Evolutionary conservation across 2,888 invertebrate genomes (phyloP).

Genomic region (Macrostomum cliftonense): DNA sequence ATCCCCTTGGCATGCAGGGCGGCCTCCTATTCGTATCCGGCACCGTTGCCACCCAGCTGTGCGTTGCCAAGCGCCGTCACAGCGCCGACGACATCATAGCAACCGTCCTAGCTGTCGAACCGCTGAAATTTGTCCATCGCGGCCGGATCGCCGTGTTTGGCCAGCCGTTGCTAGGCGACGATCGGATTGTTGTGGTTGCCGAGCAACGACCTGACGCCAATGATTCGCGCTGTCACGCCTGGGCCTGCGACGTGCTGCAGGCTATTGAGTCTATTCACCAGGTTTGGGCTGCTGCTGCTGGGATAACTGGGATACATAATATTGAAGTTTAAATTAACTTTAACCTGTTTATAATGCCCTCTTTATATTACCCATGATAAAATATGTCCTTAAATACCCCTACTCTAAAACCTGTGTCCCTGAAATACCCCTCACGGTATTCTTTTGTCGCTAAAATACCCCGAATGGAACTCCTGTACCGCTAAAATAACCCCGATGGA

Average conservation of each 20-base stretch:
- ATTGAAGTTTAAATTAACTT: too few relatives aligned
- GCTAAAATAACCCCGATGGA: too few relatives aligned
- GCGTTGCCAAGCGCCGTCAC: constrained; percentile 85
- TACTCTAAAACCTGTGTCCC: too few relatives aligned
- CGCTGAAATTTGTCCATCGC: constrained; percentile 95
- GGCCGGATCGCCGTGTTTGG: constrained; percentile 91
- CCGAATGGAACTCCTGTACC: too few relatives aligned
- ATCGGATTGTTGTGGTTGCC: constrained; percentile 90
- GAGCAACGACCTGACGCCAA: constrained; percentile 95
- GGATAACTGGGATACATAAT: too few relatives aligned
- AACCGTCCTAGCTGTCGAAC: constrained; percentile 92
- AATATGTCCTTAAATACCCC: too few relatives aligned
- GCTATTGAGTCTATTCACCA: constrained; percentile 76
- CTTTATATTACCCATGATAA: too few relatives aligned
- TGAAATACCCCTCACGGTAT: too few relatives aligned
- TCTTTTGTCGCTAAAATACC: too few relatives aligned
- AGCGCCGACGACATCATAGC: constrained; percentile 98
- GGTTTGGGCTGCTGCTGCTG: too few relatives aligned
- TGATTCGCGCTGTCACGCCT: constrained; percentile 97
- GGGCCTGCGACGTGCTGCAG: constrained; percentile 97
- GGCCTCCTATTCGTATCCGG: constrained; percentile 93
- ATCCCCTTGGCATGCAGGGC: constrained; percentile 37
- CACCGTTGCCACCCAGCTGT: constrained; percentile 87
- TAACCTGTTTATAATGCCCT: too few relatives aligned
- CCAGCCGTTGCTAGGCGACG: constrained; percentile 78